Percentiles rank a stretch among this genome's conserved stretches.
Evolutionary conservation across 2,113 vertebrate species (phyloP).

Genomic region (Syngnathoides biaculeatus): DNA sequence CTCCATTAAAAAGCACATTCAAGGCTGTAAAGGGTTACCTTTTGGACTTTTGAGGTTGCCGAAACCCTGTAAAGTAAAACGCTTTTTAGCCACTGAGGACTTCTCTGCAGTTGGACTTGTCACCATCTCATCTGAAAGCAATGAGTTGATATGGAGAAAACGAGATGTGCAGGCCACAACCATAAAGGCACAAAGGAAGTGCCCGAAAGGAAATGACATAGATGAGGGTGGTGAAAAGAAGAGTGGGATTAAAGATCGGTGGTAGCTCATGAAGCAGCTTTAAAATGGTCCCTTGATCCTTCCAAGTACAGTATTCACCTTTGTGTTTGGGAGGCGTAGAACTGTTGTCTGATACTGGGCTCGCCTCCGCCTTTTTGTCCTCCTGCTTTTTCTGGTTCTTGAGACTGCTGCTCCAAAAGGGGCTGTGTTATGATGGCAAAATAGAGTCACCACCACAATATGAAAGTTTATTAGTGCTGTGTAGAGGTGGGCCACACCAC

Average conservation of each 20-base stretch:
- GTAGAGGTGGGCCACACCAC: not conserved
- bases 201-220: not conserved
- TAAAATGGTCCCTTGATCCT: not conserved
- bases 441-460: not conserved
- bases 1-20: not conserved
- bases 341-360: conserved; percentile 28
- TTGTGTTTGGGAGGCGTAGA: conserved; percentile 59
- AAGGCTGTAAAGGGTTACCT: conserved; percentile 70
- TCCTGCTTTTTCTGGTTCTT: conserved; percentile 82
- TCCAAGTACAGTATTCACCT: conserved; percentile 54
- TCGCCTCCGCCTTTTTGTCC: conserved; percentile 79
- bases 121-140: conserved; percentile 76
- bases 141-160: conserved; percentile 59
- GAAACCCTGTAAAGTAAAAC: conserved; percentile 87
- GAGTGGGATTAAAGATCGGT: not conserved
- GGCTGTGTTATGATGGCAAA: conserved; percentile 62
- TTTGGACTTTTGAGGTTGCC: conserved; percentile 89
- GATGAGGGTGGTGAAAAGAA: conserved; percentile 35
- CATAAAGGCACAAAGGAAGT: not conserved
- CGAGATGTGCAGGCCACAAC: not conserved
- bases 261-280: not conserved
- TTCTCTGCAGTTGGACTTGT: conserved; percentile 83
- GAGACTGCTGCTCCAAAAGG: conserved; percentile 74
- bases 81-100: conserved; percentile 84
- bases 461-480: not conserved